Base-by-base conservation (phyloP, 2,113 vertebrate genomes). In the Prunella fulvescens region DNA sequence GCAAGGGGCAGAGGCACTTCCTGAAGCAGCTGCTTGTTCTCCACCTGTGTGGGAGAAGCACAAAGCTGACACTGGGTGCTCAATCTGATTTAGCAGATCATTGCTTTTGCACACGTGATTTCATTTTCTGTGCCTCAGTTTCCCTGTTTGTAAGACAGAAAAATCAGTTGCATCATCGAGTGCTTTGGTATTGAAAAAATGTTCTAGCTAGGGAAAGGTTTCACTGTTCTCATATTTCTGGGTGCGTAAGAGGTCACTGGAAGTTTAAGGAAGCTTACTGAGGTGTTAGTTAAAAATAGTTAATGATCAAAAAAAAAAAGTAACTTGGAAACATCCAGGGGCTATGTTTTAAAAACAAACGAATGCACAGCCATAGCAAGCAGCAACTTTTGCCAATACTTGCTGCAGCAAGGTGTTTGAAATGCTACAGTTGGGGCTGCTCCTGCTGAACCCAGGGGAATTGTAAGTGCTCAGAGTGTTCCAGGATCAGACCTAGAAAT, bases 181-280 rank as follows among this genome's bases (percentile, higher is more conserved):
- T 4, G 20, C 17, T 81, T 74, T 50, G 61, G 85, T 71, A 78
- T 73, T 71, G 87, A 88, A 91, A 83, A 91, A 51, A 25, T 66
- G 13, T 44, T 93, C 76, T 91, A 3, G 51, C 39, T 24, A 54
- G 56, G 77, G 56, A 50, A 81, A 45, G 40, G n/a, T 67, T 86
- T 94, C 26, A 1, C 33, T 74, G 48, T 60, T 92, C 76, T 90
- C 48, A 0, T 76, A 28, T 93, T 94, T 94, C 76, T 17, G 5
- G 66, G 61, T 76, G 51, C 2, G 1, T 84, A 81, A 90, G 70
- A 60, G 81, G 76, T 64, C 54, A 79, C 45, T 79, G 64, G 12
- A 48, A 88, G 40, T 88, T 88, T 81, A 83, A 88, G 72, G 88
- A 96, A 86, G 72, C 31, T 86, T 88, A 90, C 53, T 45, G 72